Evolutionary conservation across 2,113 vertebrate species (phyloP), one percentile per base, ranked within the genome.

Genomic region (Mustela lutreola): DNA sequence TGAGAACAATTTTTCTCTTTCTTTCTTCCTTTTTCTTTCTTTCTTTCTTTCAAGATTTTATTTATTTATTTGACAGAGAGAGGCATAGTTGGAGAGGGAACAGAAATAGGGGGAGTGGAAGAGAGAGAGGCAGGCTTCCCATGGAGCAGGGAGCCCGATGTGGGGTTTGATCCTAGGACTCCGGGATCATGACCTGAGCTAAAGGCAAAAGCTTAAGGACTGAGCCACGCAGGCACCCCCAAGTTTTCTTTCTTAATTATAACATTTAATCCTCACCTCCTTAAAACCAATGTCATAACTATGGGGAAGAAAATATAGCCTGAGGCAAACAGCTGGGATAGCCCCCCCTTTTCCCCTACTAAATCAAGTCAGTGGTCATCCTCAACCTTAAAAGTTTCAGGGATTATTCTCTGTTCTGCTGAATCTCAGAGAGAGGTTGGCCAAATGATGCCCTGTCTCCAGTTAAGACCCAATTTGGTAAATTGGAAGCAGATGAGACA

Each of bases 401-500:
- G 18, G 19, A 16, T 84, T 94, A 7, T 7, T 62, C 22, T 28
- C 10, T 58, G 12, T 48, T 85, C n/a, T 70, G 16, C 26, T 85
- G 5, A 65, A 56, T 80, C 53, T 56, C 33, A 80, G 70, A 60
- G 28, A 75, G 18, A 8, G 28, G 7, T n/a, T 71, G 18, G 42
- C 15, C 22, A 89, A 94, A 80, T 26, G 12, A 80, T 26, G 7
- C 18, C 53, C 45, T 60, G 82, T 87, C 19, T n/a, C 7, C 58
- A 36, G 11, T 62, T 36, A 81, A 50, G 73, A 81, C 36, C 4
- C 50, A 81, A 0, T 67, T 62, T 76, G 45, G 39, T 89, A 79
- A 92, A 81, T 10, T 92, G 79, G 63, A 89, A 94, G 45, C 87
- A 81, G 63, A 45, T 88, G 82, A 93, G 21, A 63, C 31, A 33